Conservation (phyloP, 2,113 vertebrate genomes). For the Ictidomys tridecemlineatus region DNA sequence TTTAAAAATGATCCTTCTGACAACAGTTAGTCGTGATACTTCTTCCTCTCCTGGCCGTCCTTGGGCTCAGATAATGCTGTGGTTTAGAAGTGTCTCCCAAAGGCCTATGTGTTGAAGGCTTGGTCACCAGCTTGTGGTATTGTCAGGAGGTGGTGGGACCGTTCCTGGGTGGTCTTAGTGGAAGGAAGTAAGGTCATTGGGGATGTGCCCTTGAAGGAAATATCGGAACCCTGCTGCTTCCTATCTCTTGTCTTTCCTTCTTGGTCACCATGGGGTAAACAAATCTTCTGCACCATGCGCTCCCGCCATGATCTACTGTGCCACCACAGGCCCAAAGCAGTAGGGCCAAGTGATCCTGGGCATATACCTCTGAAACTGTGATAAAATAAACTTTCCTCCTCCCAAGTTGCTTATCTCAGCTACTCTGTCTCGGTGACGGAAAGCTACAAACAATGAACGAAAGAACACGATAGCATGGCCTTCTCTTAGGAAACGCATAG, state of each 20-base stretch:
- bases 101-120: neutral
- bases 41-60: neutral
- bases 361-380: neutral
- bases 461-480: neutral
- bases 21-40: neutral
- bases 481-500: neutral
- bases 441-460: neutral
- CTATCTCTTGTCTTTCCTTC: neutral
- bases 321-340: neutral
- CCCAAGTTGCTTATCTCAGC: neutral
- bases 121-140: neutral
- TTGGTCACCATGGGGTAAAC: neutral
- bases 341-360: neutral
- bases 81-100: neutral
- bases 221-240: neutral
- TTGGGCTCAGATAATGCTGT: neutral
- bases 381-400: neutral
- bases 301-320: no score
- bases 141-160: neutral
- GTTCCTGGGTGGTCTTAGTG: neutral
- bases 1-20: neutral
- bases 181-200: neutral
- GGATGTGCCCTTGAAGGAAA: neutral
- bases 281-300: neutral
- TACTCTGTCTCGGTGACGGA: neutral